Percentiles rank a stretch among this genome's conserved stretches.
phyloP scores from a whole-genome alignment of 1,140 invertebrate species.

The Harpegnathos saltator region DNA sequence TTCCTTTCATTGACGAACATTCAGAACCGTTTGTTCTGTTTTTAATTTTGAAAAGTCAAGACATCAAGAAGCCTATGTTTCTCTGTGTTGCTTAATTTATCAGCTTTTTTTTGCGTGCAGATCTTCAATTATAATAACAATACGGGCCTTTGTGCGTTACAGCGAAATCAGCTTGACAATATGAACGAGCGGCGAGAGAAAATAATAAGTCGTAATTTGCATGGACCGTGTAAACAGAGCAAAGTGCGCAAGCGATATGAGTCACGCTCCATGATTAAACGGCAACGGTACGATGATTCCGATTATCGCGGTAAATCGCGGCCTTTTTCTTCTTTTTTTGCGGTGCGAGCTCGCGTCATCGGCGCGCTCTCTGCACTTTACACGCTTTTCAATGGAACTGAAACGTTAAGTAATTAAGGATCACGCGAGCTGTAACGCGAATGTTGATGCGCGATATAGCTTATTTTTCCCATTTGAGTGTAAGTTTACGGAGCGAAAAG shows the following conservation, averaged over 20 bases:
- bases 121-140: constrained; percentile 14
- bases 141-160: not conserved
- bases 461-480: too few relatives aligned
- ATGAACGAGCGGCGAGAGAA: constrained; percentile 1
- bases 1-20: too few relatives aligned
- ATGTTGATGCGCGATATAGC: too few relatives aligned
- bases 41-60: too few relatives aligned
- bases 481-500: too few relatives aligned
- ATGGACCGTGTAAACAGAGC: constrained; percentile 38
- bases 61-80: not conserved
- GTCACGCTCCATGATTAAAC: constrained; percentile 47
- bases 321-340: not conserved
- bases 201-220: constrained; percentile 41
- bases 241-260: constrained; percentile 54
- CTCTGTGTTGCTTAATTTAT: not conserved
- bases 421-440: too few relatives aligned
- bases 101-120: not conserved
- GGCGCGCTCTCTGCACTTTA: not conserved
- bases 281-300: constrained; percentile 42
- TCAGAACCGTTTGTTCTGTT: too few relatives aligned
- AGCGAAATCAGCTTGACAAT: not conserved
- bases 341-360: not conserved
- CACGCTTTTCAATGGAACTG: too few relatives aligned
- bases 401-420: too few relatives aligned
- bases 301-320: constrained; percentile 40